A percentile compares a stretch with the other conserved stretches of the same genome.
These are phyloP conservation scores for Taxidea taxus DNA, from an alignment of 2,113 vertebrate species.

Conservation along the genomic window DNA sequence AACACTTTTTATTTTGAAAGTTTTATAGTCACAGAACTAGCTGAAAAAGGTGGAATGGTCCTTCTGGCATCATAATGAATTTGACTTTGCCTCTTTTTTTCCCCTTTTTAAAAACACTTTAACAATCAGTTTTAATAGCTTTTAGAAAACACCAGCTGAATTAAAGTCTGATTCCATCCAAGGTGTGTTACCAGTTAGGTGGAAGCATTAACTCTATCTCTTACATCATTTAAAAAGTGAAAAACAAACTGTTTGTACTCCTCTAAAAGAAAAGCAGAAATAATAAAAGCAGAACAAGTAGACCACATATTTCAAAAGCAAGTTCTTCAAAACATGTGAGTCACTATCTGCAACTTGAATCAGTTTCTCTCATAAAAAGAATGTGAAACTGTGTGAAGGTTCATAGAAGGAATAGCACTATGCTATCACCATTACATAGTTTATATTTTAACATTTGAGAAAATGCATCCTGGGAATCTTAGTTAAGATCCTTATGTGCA, in stretches of 20 bases:
- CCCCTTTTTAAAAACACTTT: neutral
- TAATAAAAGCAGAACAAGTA: conserved; percentile 33
- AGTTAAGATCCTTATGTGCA: neutral
- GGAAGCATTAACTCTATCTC: neutral
- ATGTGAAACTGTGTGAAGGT: neutral
- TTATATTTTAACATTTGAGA: neutral
- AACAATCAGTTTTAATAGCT: neutral
- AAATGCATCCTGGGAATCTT: neutral
- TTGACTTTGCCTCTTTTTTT: conserved; percentile 22
- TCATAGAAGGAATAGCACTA: neutral
- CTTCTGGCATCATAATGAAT: neutral
- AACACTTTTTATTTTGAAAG: conserved; percentile 1
- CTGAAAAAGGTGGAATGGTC: neutral
- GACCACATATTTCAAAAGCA: conserved; percentile 1
- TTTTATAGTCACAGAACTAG: neutral
- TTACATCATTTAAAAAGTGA: neutral
- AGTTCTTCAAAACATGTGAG: conserved; percentile 50
- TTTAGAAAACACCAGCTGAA: neutral
- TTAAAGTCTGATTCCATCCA: neutral
- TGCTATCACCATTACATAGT: neutral
- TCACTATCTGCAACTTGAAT: neutral
- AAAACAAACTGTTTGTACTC: neutral
- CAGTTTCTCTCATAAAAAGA: neutral
- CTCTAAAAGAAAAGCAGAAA: neutral
- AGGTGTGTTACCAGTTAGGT: neutral